Base-by-base conservation (phyloP, 2,113 vertebrate genomes). In the Lampris megalopsis region DNA sequence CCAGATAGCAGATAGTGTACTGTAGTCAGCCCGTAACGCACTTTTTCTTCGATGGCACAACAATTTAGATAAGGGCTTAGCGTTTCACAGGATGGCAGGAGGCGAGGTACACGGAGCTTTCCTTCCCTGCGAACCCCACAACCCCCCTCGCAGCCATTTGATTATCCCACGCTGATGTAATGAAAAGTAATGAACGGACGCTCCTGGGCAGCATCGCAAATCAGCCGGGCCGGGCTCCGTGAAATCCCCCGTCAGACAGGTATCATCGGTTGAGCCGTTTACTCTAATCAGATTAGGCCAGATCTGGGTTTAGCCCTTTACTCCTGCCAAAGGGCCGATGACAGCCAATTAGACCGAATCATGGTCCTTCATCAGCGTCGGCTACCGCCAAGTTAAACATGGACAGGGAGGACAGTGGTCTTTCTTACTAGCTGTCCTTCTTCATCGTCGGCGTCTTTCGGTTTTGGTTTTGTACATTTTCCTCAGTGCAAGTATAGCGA, bases 181-280 rank as follows among this genome's bases (percentile, higher is more conserved):
- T 65, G 40, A 76, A 57, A 75, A 88, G 86, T 81, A 89, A 92
- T 72, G 68, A 68, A 68, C 68, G 77, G 79, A 83, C 77, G 77
- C 56, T 37, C 70, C 43, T 4, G 35, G 71, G 63, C 69, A 9
- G 24, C 76, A 68, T 47, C 2, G 42, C 38, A 59, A 61, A 66
- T 71, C 77, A 45, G 35, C 53, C 52, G 49, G 63, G 83, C 80
- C 87, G 79, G 79, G 52, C 79, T 86, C 53, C 41, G 63, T 83
- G 78, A 82, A 63, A 70, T 85, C 82, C 66, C 57, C 79, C 77
- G 76, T 59, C 40, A 40, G 43, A 49, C 71, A 78, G 86, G 86
- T 90, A 91, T 93, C 86, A 86, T 10, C 82, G 84, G 78, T 84
- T 64, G 63, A 93, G 87, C 82, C 42, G 42, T 78, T 92, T 90